These are phyloP conservation scores for Agrypnia vestita DNA, from an alignment of 1,140 invertebrate genomes.

Conservation along the genomic window DNA sequence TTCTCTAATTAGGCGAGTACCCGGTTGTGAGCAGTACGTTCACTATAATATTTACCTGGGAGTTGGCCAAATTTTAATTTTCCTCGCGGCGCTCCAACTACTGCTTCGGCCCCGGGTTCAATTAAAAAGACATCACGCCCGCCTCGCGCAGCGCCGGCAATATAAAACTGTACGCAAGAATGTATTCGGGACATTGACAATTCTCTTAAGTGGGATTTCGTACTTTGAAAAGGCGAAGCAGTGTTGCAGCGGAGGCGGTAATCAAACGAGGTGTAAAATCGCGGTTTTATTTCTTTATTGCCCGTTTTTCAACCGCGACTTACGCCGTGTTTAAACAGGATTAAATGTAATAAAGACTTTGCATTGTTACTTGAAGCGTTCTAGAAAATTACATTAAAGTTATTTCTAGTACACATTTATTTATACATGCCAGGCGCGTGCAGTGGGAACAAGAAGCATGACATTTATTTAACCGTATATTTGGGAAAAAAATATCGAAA, in stretches of 20 bases:
- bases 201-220: not conserved
- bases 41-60: not conserved
- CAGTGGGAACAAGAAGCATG: no score
- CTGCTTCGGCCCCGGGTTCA: not conserved
- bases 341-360: no score
- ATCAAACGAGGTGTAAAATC: slow-evolving; percentile 40
- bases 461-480: no score
- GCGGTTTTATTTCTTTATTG: slow-evolving; percentile 22
- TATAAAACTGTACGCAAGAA: not conserved
- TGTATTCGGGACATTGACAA: not conserved
- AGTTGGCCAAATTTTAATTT: not conserved
- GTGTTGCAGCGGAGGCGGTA: slow-evolving; percentile 18
- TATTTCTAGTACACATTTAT: no score
- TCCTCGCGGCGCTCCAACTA: not conserved
- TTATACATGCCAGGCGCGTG: no score
- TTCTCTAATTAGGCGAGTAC: no score
- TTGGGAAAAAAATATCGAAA: no score
- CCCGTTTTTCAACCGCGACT: slow-evolving; percentile 13
- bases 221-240: not conserved
- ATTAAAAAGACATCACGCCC: not conserved
- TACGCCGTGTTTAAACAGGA: not conserved
- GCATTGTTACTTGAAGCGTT: not conserved
- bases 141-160: not conserved
- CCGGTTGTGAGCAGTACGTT: no score
- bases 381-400: no score